These are phyloP conservation scores for Notarius lentiginosus DNA, from an alignment of 2,113 vertebrate species.

Conservation along the genomic window DNA sequence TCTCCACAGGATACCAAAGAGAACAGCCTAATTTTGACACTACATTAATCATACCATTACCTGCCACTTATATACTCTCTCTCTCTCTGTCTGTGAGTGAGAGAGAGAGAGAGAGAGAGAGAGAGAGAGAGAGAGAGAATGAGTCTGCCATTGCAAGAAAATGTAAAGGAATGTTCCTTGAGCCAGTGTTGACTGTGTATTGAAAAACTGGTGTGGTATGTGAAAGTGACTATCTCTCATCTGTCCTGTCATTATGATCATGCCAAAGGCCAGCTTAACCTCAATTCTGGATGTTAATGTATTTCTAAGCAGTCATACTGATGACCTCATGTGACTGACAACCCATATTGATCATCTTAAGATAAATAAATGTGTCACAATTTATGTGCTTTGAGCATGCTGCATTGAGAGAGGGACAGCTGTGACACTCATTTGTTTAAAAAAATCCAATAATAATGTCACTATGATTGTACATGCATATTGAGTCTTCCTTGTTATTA, in stretches of 20 bases:
- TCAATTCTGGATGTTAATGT: constrained; percentile 23
- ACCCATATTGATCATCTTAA: neutral
- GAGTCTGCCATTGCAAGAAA: constrained; percentile 17
- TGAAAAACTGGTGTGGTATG: neutral
- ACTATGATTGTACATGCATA: neutral
- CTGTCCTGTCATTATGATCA: constrained; percentile 5
- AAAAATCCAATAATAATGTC: neutral
- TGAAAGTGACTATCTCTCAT: constrained; percentile 17
- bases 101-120: neutral
- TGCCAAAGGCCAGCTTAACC: constrained; percentile 8
- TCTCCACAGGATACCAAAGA: constrained; percentile 53
- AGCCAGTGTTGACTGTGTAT: constrained; percentile 3
- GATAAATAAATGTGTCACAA: constrained; percentile 2
- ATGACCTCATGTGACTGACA: constrained; percentile 24
- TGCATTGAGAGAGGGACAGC: neutral
- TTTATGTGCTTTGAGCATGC: neutral
- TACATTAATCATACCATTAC: constrained; percentile 16
- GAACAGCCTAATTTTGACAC: constrained; percentile 46
- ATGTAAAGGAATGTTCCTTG: neutral
- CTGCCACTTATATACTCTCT: constrained; percentile 5
- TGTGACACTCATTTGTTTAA: neutral
- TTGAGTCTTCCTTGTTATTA: neutral
- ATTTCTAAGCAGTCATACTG: constrained; percentile 21
- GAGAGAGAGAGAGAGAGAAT: neutral
- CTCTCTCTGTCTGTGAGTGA: neutral